phyloP scores from a whole-genome alignment of 2,797 vertebrate species.

The Neosilurus hyrtlii region DNA sequence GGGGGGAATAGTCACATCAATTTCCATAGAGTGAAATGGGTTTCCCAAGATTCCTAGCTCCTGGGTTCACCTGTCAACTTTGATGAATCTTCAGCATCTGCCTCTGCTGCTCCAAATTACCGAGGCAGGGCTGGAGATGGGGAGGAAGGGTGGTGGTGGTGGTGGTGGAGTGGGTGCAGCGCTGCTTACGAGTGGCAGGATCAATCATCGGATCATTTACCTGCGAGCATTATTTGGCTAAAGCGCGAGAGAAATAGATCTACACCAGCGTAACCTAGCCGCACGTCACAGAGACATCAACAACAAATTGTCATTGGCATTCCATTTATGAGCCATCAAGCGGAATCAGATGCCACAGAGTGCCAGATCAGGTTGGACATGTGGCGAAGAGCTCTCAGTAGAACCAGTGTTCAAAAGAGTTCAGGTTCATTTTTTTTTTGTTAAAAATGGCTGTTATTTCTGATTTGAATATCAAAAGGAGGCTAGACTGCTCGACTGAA shows the following conservation, averaged over 20 bases:
- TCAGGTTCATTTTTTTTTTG: constrained; percentile 72
- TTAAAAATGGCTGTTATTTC: constrained; percentile 77
- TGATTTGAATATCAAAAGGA: constrained; percentile 99
- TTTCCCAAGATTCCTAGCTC: constrained; percentile 79
- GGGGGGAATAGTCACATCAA: constrained; percentile 59
- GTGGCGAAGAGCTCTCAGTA: constrained; percentile 84
- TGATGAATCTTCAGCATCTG: constrained; percentile 85
- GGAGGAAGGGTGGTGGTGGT: constrained; percentile 42
- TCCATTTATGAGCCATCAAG: constrained; percentile 94
- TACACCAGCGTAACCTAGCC: constrained; percentile 76
- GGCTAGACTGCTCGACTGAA: constrained; percentile 78
- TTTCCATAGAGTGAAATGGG: constrained; percentile 79
- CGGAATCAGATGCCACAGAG: constrained; percentile 84
- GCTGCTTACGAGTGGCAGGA: constrained; percentile 81
- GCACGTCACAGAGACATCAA: constrained; percentile 78
- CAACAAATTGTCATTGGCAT: constrained; percentile 96
- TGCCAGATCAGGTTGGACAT: constrained; percentile 85
- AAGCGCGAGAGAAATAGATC: constrained; percentile 73
- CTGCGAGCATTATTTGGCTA: constrained; percentile 83
- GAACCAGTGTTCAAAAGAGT: constrained; percentile 79
- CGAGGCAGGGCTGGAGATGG: constrained; percentile 56
- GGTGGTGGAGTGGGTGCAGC: constrained; percentile 60
- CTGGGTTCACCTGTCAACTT: constrained; percentile 87
- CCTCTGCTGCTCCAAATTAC: constrained; percentile 81
- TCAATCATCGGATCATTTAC: constrained; percentile 89